Evolutionary conservation across 2,113 vertebrate species (phyloP).

Genomic region (Hippocampus zosterae): DNA sequence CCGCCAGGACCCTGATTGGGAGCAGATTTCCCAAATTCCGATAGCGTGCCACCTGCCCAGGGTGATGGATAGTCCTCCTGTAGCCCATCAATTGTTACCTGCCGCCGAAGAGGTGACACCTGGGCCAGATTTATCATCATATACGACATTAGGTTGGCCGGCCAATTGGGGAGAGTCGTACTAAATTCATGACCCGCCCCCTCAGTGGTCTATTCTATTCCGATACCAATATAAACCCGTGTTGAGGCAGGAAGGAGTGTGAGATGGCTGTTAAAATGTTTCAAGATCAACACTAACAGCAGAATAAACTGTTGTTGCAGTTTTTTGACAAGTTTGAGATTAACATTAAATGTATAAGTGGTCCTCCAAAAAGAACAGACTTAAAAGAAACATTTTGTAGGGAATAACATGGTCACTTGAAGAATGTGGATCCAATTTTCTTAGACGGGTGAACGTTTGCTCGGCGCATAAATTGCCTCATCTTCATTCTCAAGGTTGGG

Average conservation of each 20-base stretch:
- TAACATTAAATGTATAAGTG: neutral
- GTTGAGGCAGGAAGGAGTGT: constrained; percentile 44
- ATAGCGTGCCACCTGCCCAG: constrained; percentile 91
- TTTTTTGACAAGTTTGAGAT: neutral
- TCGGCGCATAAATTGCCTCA: no score
- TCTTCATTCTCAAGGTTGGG: no score
- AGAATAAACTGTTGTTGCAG: constrained; percentile 5
- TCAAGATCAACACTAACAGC: constrained; percentile 7
- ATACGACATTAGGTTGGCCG: constrained; percentile 64
- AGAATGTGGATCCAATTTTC: neutral
- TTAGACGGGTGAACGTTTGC: no score
- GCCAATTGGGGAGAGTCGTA: constrained; percentile 65
- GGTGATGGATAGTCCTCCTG: constrained; percentile 91
- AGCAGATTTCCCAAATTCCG: constrained; percentile 98
- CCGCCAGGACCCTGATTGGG: constrained; percentile 91
- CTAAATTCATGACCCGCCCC: constrained; percentile 61
- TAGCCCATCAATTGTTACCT: constrained; percentile 93
- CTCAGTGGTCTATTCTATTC: constrained; percentile 68
- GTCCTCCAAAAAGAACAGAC: neutral
- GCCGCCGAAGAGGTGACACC: constrained; percentile 86
- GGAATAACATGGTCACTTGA: neutral
- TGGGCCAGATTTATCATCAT: constrained; percentile 94
- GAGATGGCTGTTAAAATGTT: constrained; percentile 25
- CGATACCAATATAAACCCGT: constrained; percentile 65
- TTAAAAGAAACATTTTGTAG: neutral